Evolutionary conservation across 2,113 vertebrate species (phyloP).

Genomic region (Natator depressus): DNA sequence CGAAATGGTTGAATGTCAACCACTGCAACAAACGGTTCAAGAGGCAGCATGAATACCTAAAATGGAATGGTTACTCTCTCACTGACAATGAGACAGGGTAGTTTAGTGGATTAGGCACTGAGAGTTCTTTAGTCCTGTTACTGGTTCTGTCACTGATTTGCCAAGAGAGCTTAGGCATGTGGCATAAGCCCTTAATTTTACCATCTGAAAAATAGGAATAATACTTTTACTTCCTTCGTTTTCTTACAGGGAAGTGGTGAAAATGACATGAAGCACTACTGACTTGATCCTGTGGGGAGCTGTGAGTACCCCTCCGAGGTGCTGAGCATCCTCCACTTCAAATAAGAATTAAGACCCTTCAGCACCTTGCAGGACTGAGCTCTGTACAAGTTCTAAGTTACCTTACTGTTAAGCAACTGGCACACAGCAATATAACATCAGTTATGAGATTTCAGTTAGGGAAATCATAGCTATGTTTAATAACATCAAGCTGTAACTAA

Average conservation of each 20-base stretch:
- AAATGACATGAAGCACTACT: background rate
- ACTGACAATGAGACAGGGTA: rapidly evolving
- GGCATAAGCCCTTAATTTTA: background rate
- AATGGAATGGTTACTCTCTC: background rate
- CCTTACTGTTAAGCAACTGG: background rate
- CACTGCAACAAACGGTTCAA: background rate
- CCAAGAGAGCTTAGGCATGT: background rate
- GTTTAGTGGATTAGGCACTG: background rate
- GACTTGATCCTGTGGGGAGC: background rate
- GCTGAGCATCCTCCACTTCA: background rate
- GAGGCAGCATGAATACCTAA: background rate
- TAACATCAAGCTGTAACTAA: background rate
- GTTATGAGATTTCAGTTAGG: background rate
- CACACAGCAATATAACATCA: background rate
- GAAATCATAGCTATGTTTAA: background rate
- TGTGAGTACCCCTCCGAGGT: background rate
- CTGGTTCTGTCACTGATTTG: background rate
- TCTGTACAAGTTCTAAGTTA: background rate
- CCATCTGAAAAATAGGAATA: background rate
- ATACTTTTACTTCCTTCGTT: background rate
- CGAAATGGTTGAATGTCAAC: background rate
- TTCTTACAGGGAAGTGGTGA: background rate
- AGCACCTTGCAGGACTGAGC: background rate
- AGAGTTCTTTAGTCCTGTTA: background rate
- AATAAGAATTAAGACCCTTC: background rate